A percentile compares a stretch with the other conserved stretches of the same genome.
Evolutionary conservation across 2,888 invertebrate species (phyloP).

Genomic region (Notocelia uddmanniana): DNA sequence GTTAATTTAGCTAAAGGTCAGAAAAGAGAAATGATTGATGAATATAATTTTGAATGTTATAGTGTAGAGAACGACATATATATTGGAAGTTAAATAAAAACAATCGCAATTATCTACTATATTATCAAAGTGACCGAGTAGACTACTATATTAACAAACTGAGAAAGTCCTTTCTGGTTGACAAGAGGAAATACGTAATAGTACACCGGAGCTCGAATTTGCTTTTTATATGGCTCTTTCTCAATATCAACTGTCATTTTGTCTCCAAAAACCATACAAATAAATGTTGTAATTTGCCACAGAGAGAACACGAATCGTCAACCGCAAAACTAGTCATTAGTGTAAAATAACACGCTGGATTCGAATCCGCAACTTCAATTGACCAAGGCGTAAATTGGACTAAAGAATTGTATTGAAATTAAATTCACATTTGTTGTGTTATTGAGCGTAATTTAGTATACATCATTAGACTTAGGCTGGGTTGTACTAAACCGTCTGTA

Average conservation of each 20-base stretch:
- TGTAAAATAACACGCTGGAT: conserved; percentile 24
- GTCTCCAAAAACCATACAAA: conserved; percentile 7
- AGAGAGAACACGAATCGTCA: conserved; percentile 8
- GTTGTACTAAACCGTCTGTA: too few species aligned
- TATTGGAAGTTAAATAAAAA: neutral
- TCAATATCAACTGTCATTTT: neutral
- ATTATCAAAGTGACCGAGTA: too few species aligned
- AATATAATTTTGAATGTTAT: too few species aligned
- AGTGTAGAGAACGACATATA: too few species aligned
- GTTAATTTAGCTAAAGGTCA: neutral
- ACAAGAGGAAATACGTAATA: neutral
- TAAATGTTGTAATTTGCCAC: conserved; percentile 7
- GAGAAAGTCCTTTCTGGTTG: too few species aligned
- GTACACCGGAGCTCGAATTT: too few species aligned
- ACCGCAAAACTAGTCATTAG: conserved; percentile 29
- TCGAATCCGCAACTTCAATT: conserved; percentile 15
- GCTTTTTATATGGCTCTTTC: neutral
- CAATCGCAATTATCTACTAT: too few species aligned
- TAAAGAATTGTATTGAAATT: neutral
- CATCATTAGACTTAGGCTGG: too few species aligned
- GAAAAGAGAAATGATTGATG: neutral
- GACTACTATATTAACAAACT: too few species aligned
- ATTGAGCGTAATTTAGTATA: too few species aligned
- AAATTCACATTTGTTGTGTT: neutral
- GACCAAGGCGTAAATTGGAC: neutral